Conservation (phyloP, 2,797 vertebrate species). For the Zalophus californianus region DNA sequence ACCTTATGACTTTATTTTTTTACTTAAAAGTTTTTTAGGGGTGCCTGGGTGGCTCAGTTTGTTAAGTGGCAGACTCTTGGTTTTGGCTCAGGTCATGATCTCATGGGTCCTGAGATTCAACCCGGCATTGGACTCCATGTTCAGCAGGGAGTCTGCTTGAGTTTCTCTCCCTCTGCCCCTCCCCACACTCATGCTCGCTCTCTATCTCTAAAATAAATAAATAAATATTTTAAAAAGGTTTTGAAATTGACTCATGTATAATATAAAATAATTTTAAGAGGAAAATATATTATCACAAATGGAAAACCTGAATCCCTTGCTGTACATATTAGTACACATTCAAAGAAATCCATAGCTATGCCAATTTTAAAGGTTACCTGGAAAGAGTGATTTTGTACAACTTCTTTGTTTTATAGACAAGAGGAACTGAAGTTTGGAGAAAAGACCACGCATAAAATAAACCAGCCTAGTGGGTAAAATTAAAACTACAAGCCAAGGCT, state of each 20-base stretch:
- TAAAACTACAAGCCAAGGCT: not conserved
- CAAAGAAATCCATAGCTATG: not conserved
- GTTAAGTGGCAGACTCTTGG: too few species aligned
- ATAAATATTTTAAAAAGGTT: too few species aligned
- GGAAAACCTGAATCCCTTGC: not conserved
- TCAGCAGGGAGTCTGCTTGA: too few species aligned
- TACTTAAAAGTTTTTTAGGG: not conserved
- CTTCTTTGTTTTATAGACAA: not conserved
- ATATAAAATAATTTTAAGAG: slow-evolving; percentile 1
- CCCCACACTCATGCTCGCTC: too few species aligned
- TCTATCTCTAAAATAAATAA: too few species aligned
- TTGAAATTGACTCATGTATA: not conserved
- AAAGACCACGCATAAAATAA: not conserved
- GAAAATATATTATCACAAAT: not conserved
- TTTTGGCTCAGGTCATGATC: too few species aligned
- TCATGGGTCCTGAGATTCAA: too few species aligned
- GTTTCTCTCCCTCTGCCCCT: too few species aligned
- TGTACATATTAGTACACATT: not conserved
- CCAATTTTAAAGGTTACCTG: not conserved
- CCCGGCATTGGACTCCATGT: too few species aligned
- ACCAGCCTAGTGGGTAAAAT: not conserved
- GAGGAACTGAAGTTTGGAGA: not conserved
- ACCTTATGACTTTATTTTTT: not conserved
- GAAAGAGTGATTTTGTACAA: not conserved
- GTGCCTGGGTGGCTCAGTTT: too few species aligned